A percentile compares a stretch with the other conserved stretches of the same genome.
phyloP scores from a whole-genome alignment of 1,140 invertebrate genomes.

The Ctenoplectra terminalis region DNA sequence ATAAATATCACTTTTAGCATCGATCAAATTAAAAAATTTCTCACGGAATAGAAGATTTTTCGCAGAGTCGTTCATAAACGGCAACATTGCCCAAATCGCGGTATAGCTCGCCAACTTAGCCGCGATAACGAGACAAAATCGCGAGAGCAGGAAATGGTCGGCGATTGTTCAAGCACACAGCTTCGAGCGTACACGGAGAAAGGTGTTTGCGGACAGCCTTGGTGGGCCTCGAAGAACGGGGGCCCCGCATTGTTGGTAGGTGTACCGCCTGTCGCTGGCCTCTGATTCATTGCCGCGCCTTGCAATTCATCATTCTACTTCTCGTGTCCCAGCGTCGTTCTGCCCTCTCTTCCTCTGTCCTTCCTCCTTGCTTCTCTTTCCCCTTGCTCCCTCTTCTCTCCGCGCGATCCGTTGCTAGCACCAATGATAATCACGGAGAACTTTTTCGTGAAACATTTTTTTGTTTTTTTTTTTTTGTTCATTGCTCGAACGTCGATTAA shows the following conservation, averaged over 20 bases:
- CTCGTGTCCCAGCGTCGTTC: constrained; percentile 68
- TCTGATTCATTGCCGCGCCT: constrained; percentile 77
- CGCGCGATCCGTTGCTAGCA: constrained; percentile 30
- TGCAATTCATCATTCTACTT: constrained; percentile 77
- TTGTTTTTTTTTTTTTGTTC: constrained; percentile 28
- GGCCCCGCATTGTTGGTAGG: constrained; percentile 67
- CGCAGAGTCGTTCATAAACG: too few species aligned
- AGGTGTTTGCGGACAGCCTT: constrained; percentile 67
- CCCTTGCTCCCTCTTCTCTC: neutral
- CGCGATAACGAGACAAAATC: constrained; percentile 37
- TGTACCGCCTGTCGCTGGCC: constrained; percentile 67
- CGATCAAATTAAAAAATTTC: too few species aligned
- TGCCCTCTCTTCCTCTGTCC: constrained; percentile 40
- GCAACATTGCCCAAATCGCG: neutral
- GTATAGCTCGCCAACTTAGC: neutral
- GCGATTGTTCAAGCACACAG: constrained; percentile 55
- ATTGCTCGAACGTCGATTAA: constrained; percentile 28
- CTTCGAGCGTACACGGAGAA: constrained; percentile 56
- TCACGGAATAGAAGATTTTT: too few species aligned
- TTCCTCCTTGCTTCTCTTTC: constrained; percentile 10
- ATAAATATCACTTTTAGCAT: too few species aligned
- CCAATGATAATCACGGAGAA: constrained; percentile 60
- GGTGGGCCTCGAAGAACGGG: constrained; percentile 63
- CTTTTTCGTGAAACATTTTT: constrained; percentile 20
- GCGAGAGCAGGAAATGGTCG: constrained; percentile 42